Base-by-base conservation (phyloP, 1,140 invertebrate genomes). In the Chlorops oryzae region DNA sequence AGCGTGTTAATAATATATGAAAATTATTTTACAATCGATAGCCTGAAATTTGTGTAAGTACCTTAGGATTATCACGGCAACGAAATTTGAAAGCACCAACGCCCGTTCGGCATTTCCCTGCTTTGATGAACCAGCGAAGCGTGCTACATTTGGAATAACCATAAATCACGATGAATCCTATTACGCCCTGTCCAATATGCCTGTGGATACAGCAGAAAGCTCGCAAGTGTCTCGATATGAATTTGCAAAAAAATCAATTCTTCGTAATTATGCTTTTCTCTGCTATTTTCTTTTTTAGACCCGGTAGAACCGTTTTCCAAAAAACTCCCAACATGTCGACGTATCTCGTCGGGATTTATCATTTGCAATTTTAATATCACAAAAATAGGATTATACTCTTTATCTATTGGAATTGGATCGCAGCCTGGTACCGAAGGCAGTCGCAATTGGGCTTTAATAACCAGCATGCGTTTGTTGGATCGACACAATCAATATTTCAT, bases 51-150 rank as follows among this genome's bases (percentile, higher is more conserved):
- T n/a, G n/a, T n/a, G n/a, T n/a, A n/a, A n/a, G n/a, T n/a, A n/a
- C n/a, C n/a, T n/a, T n/a, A 87, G 85, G 50, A 83, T 79, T 60
- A 62, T 90, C 24, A 81, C 81, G 9, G 83, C 80, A 3, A 89
- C 88, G 0, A 90, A 93, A 65, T 85, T 94, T 59, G 82, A 92
- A 62, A 80, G 87, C 1, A 88, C 82, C 0, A 82, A 85, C 65
- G 88, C 90, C 2, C 77, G 91, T 6, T 78, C 82, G 49, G 87
- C 85, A 1, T 93, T 94, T 62, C 91, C 92, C 0, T 93, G 90
- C 66, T 90, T 88, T 62, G 92, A 96, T 65, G 92, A 96, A 61
- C 92, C 93, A 0, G 74, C 61, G 2, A 78, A 90, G 52, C 92
- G 94, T 61, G 87, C 91, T 0, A 81, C 69, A 3, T 94, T 92